Base-by-base conservation (phyloP, 2,888 invertebrate genomes). In the Epinotia ramella region DNA sequence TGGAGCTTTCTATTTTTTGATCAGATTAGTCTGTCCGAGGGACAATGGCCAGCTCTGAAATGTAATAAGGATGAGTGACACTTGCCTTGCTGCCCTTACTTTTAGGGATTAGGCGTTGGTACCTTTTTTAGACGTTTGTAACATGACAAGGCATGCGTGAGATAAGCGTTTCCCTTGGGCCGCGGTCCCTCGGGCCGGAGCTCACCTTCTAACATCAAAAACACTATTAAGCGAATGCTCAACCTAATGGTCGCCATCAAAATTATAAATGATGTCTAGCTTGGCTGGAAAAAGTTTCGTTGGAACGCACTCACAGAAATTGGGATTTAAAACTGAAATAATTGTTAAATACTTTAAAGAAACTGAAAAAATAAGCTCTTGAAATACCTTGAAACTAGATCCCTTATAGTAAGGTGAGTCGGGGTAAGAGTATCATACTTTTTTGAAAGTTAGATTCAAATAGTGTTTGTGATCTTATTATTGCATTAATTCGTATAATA, bases 61-160 rank as follows among this genome's bases (percentile, higher is more conserved):
- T 69, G 65, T 76, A 71, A 76, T 76, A 76, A 76, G 71, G 66
- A 56, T 66, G 71, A 76, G 71, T 76, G 76, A 76, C 76, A 66
- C 62, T 71, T 76, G 66, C 76, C 76, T 66, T 76, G 44, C 71
- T 72, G 76, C 46, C 76, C 76, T 67, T 67, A 76, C 76, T 71
- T 76, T 76, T 63, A 62, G 46, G 76, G 76, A 76, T 76, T 76
- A 76, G 40, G 20, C 69, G 68, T 62, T 40, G 62, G 33, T 65
- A 70, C 75, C 71, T 72, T 74, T 76, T 76, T 76, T 67, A 71
- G 66, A 56, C 70, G 49, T 65, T 65, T 59, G 64, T 70, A 53
- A 76, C 76, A 72, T 74, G 70, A 70, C 74, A 65, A 70, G 74
- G 71, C 76, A 67, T 24, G 76, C 66, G 66, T 66, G 66, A 76